phyloP scores from a whole-genome alignment of 2,113 vertebrate genomes.

The Scartelaos histophorus region DNA sequence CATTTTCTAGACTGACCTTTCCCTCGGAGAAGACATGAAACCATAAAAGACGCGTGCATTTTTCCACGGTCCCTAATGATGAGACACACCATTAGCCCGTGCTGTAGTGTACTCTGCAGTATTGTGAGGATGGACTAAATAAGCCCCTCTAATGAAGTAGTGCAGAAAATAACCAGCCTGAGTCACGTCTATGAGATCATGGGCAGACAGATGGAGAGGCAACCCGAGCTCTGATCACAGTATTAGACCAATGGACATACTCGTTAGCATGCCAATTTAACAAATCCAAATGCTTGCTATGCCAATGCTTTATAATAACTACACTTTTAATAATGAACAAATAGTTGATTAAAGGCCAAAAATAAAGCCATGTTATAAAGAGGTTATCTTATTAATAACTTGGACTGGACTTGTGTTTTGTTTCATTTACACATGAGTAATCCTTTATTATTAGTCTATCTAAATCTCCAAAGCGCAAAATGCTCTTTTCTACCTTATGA shows the following conservation, averaged over 20 bases:
- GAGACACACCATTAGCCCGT: background rate
- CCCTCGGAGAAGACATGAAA: background rate
- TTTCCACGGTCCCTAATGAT: background rate
- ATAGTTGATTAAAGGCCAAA: too few relatives aligned
- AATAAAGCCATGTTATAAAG: too few relatives aligned
- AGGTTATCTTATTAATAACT: too few relatives aligned
- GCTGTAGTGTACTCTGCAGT: background rate
- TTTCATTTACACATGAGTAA: too few relatives aligned
- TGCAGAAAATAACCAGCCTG: conserved; percentile 1
- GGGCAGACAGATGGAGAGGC: background rate
- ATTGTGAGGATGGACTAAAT: background rate
- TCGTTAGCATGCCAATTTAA: background rate
- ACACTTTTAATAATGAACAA: too few relatives aligned
- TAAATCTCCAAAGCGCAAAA: too few relatives aligned
- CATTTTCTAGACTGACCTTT: background rate
- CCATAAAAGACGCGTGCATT: background rate
- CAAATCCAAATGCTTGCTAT: background rate
- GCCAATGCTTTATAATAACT: background rate
- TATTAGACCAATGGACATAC: background rate
- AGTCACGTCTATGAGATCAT: background rate
- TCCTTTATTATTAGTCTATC: too few relatives aligned
- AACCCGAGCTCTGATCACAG: background rate
- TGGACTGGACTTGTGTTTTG: too few relatives aligned
- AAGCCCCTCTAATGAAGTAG: background rate
- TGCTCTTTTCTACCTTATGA: too few relatives aligned